Conservation (phyloP, 2,113 vertebrate species). For the Corydoras sp. region DNA sequence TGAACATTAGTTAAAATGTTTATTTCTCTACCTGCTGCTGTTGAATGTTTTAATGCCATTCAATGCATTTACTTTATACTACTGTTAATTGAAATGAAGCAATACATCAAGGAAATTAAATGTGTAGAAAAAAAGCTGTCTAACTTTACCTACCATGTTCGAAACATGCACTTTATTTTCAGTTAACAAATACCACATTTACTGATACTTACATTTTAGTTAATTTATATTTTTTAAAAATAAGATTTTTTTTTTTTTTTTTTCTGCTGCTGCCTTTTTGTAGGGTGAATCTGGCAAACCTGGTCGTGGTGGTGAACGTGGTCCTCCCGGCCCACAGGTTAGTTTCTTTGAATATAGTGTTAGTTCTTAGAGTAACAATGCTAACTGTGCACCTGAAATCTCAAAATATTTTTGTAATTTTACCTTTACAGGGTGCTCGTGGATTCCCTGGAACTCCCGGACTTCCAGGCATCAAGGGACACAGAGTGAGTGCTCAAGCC, state of each 20-base stretch:
- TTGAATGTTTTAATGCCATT: too few relatives aligned
- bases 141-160: too few relatives aligned
- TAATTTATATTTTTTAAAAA: too few relatives aligned
- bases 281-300: slow-evolving; percentile 97
- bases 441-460: slow-evolving; percentile 97
- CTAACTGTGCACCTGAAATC: not conserved
- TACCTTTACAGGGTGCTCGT: slow-evolving; percentile 79
- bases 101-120: too few relatives aligned
- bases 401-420: not conserved
- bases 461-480: slow-evolving; percentile 96
- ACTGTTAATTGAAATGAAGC: too few relatives aligned
- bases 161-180: too few relatives aligned
- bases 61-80: too few relatives aligned
- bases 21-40: not conserved
- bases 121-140: too few relatives aligned
- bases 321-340: slow-evolving; percentile 90
- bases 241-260: too few relatives aligned
- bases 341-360: slow-evolving; percentile 34
- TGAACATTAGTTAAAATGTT: not conserved
- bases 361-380: not conserved
- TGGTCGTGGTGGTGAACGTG: slow-evolving; percentile 85
- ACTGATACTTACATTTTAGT: too few relatives aligned
- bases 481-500: slow-evolving; percentile 79
- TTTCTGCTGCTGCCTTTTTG: slow-evolving; percentile 24
- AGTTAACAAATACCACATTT: too few relatives aligned